Evolutionary conservation across 2,888 invertebrate genomes (phyloP).

Genomic region (Netelia inedita): DNA sequence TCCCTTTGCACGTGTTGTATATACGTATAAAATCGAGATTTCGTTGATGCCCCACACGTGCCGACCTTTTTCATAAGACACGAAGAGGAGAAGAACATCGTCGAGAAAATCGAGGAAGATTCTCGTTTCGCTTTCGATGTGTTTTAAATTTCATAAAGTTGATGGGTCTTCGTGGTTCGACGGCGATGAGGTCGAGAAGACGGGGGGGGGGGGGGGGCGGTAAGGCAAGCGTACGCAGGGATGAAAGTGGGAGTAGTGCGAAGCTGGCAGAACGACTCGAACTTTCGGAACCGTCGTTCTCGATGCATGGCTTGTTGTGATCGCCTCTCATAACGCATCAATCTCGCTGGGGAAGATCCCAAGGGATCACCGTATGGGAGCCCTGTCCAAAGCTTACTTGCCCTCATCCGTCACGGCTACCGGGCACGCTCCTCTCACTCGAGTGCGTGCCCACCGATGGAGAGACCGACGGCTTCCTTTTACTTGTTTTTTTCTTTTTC

Average conservation of each 20-base stretch:
- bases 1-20: conserved; percentile 14
- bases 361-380: conserved; percentile 73
- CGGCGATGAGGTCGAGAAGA: background rate
- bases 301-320: conserved; percentile 79
- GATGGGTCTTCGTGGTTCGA: conserved; percentile 12
- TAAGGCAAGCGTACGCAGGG: background rate
- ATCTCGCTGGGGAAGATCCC: conserved; percentile 76
- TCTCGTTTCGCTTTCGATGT: conserved; percentile 45
- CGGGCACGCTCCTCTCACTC: conserved; percentile 55
- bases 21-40: conserved; percentile 45
- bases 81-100: background rate
- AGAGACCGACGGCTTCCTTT: conserved; percentile 11
- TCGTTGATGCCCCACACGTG: conserved; percentile 61
- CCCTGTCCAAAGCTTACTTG: conserved; percentile 76
- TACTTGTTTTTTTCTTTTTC: conserved; percentile 2
- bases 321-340: conserved; percentile 81
- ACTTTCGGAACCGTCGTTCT: conserved; percentile 74
- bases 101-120: conserved; percentile 34
- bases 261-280: conserved; percentile 62
- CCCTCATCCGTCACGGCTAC: conserved; percentile 78
- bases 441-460: conserved; percentile 51
- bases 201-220: background rate
- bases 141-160: conserved; percentile 74
- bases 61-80: background rate
- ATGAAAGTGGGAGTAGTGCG: conserved; percentile 17